Conservation (phyloP, 2,797 vertebrate genomes). For the Chrysocyon brachyurus region DNA sequence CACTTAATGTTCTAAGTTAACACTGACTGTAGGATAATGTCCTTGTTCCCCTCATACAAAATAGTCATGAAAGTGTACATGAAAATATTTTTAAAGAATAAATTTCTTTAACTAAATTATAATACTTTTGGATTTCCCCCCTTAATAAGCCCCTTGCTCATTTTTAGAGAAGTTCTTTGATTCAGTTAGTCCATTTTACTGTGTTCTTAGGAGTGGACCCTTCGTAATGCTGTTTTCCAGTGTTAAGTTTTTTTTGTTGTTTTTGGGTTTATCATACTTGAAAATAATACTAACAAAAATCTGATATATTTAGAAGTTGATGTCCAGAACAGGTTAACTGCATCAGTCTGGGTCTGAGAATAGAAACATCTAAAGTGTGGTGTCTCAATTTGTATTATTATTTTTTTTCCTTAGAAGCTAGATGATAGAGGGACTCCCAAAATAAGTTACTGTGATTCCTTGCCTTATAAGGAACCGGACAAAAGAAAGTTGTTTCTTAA, state of each 20-base stretch:
- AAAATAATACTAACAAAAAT: neutral
- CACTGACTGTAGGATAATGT: constrained; percentile 48
- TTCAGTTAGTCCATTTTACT: neutral
- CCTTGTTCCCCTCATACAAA: constrained; percentile 47
- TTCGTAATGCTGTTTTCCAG: neutral
- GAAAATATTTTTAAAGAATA: constrained; percentile 78
- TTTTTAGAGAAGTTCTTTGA: constrained; percentile 45
- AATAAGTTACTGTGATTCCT: neutral
- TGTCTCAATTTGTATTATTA: neutral
- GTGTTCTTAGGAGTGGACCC: neutral
- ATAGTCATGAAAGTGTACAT: constrained; percentile 55
- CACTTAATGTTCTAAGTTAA: constrained; percentile 65
- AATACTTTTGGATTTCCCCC: constrained; percentile 67
- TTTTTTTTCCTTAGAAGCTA: neutral
- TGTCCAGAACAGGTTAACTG: neutral
- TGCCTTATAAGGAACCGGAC: neutral
- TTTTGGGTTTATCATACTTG: neutral
- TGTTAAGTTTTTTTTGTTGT: neutral
- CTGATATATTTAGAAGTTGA: neutral
- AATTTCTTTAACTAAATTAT: constrained; percentile 67
- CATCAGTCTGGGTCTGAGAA: neutral
- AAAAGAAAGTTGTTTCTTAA: neutral
- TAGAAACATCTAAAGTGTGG: neutral
- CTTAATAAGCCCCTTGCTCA: constrained; percentile 31
- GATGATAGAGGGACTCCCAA: neutral